A percentile compares a stretch with the other conserved stretches of the same genome.
Conservation (phyloP, 2,113 vertebrate species). For the Sinocyclocheilus maitianheensis region DNA sequence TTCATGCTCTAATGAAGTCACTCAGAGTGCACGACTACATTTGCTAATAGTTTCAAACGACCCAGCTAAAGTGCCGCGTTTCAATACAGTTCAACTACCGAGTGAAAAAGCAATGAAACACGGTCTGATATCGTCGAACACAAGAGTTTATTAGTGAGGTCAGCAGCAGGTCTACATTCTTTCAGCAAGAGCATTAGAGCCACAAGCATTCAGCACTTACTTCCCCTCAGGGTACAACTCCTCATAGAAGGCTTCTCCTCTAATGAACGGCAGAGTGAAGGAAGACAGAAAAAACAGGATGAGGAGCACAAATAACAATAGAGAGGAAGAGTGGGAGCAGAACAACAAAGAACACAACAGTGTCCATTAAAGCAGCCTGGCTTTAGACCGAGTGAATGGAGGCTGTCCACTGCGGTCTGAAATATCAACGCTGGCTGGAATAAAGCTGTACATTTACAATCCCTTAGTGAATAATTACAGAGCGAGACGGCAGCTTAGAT, state of each 20-base stretch:
- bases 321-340: constrained; percentile 9
- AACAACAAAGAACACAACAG: constrained; percentile 3
- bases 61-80: not conserved
- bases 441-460: constrained; percentile 1
- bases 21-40: not conserved
- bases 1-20: not conserved
- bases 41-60: constrained; percentile 2
- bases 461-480: constrained; percentile 1
- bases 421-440: not conserved
- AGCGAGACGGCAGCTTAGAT: not conserved
- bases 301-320: constrained; percentile 18
- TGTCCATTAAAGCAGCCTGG: constrained; percentile 27
- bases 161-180: not conserved
- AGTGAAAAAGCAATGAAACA: not conserved
- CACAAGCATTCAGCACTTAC: constrained; percentile 73
- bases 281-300: constrained; percentile 39
- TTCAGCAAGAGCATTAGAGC: constrained; percentile 22
- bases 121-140: not conserved
- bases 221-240: constrained; percentile 72
- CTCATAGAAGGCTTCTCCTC: constrained; percentile 73
- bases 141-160: constrained; percentile 31
- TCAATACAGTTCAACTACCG: constrained; percentile 21
- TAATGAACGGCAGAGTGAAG: constrained; percentile 58
- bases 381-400: not conserved
- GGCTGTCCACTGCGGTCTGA: not conserved